Conservation (phyloP, 2,888 invertebrate genomes). For the Zootermopsis nevadensis region DNA sequence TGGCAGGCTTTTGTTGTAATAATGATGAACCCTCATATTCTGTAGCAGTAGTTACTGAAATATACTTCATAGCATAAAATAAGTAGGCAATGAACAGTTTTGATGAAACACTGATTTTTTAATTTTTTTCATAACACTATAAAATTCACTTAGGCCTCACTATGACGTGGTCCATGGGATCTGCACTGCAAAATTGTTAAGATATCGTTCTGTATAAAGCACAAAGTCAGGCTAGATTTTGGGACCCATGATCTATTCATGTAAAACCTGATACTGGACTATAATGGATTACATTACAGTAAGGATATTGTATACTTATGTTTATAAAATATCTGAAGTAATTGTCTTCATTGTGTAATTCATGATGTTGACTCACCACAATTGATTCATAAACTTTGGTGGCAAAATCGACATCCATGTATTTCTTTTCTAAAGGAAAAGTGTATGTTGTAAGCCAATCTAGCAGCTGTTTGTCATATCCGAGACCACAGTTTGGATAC, state of each 20-base stretch:
- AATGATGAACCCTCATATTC: no score
- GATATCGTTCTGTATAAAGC: not conserved
- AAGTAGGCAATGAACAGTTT: no score
- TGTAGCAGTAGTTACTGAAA: no score
- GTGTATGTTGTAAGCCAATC: constrained; percentile 90
- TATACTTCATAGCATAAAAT: no score
- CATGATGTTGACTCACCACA: constrained; percentile 82
- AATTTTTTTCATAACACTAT: no score
- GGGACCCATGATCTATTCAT: not conserved
- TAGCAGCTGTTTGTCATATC: constrained; percentile 80
- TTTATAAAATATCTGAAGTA: not conserved
- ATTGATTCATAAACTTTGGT: constrained; percentile 78
- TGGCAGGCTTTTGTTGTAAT: no score
- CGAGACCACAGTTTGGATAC: constrained; percentile 86
- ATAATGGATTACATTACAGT: no score
- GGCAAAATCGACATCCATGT: constrained; percentile 76
- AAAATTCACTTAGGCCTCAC: no score
- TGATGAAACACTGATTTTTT: no score
- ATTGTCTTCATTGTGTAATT: no score
- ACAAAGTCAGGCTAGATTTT: not conserved
- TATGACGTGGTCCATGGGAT: not conserved
- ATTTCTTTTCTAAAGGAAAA: constrained; percentile 84
- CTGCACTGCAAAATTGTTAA: not conserved
- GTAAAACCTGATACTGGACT: not conserved
- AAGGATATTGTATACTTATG: no score